phyloP scores from a whole-genome alignment of 2,797 vertebrate genomes.

The Intellagama lesueurii region DNA sequence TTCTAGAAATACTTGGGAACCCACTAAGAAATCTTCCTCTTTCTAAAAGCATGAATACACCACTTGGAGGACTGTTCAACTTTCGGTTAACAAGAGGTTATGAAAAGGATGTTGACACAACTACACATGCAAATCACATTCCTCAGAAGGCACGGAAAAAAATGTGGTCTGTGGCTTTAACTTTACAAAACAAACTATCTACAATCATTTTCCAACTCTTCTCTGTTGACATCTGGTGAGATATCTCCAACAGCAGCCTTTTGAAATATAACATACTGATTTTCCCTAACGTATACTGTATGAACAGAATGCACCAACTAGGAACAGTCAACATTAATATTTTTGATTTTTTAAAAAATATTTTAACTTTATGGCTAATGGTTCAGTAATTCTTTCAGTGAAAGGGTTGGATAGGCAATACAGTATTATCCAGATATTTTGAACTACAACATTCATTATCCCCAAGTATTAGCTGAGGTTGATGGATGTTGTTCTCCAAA shows the following conservation, averaged over 20 bases:
- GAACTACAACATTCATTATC: neutral
- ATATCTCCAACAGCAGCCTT: fast-evolving
- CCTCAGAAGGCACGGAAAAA: slow-evolving; percentile 83
- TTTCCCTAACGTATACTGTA: neutral
- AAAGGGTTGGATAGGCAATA: neutral
- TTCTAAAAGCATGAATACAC: slow-evolving; percentile 21
- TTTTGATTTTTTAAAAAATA: neutral
- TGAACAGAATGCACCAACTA: neutral
- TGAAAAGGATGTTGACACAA: slow-evolving; percentile 61
- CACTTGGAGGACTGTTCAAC: slow-evolving; percentile 38
- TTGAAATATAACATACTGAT: neutral
- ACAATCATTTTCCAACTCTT: slow-evolving; percentile 59
- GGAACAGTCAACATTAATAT: neutral
- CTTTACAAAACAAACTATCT: slow-evolving; percentile 52
- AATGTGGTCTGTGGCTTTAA: slow-evolving; percentile 78
- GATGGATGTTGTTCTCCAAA: neutral
- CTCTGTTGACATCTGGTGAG: neutral
- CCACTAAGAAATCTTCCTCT: slow-evolving; percentile 26
- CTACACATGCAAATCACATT: slow-evolving; percentile 68
- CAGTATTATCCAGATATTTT: neutral
- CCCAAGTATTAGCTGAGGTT: neutral
- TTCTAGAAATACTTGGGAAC: slow-evolving; percentile 50
- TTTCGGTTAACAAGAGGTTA: slow-evolving; percentile 60
- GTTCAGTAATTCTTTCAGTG: neutral
- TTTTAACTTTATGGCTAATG: neutral